Evolutionary conservation across 2,113 vertebrate species (phyloP), one percentile per base, ranked within the genome.

Genomic region (Ceyx cyanopectus): DNA sequence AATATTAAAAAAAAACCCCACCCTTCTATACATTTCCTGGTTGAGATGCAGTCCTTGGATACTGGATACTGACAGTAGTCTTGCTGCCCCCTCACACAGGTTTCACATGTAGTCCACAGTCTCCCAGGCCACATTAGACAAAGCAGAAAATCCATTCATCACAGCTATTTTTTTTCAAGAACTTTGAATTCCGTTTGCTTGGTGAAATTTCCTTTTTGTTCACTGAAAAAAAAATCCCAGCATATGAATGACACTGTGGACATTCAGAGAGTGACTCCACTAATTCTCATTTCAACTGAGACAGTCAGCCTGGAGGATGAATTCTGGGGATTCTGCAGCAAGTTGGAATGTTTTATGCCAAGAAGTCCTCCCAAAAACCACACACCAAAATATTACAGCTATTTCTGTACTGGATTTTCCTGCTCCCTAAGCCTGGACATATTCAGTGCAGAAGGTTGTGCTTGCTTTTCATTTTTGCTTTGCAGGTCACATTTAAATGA

Each of bases 401-500:
- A 29, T 46, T 79, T 79, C 62, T 86, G 13, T 57, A 60, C 32
- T 82, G 27, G 32, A 15, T 79, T 81, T 92, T 89, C 37, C 76
- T 82, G 62, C 10, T 81, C 30, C 12, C 30, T 56, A 61, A 76
- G 62, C 27, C 45, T 79, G 41, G 30, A 84, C 66, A 73, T 50
- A 48, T 8, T 69, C 78, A 54, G 24, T 81, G 62, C 27, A 58
- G 77, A 77, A 87, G 9, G 50, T 65, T 62, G 34, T 85, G 41
- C 41, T 87, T 3, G 0, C 22, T 85, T 78, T 93, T 92, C 0
- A 27, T 73, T 89, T 95, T 94, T 85, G 66, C 81, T 95, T 95
- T 93, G 54, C 4, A 57, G 84, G 54, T 93, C 86, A 87, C 67
- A 80, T 85, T 94, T 81, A 94, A 89, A 91, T 82, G 63, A 81